A percentile compares a stretch with the other conserved stretches of the same genome.
phyloP scores from a whole-genome alignment of 2,797 vertebrate species.

The Centropyge bicolor region DNA sequence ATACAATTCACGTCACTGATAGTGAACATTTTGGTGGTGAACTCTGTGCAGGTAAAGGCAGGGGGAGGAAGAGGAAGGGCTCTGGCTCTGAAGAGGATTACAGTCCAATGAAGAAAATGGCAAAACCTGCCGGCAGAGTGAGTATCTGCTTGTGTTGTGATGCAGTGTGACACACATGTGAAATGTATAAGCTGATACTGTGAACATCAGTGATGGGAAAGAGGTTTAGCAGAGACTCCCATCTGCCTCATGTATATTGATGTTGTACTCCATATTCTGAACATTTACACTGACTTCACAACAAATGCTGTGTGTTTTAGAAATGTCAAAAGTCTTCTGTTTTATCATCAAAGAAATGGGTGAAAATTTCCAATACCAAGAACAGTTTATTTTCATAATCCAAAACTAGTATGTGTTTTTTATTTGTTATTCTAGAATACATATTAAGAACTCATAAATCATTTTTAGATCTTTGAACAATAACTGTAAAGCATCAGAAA shows the following conservation, averaged over 20 bases:
- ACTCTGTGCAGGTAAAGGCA: conserved; percentile 89
- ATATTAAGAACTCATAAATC: too few relatives aligned
- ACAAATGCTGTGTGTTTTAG: neutral
- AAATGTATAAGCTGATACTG: neutral
- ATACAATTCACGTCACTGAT: accelerated
- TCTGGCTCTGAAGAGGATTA: conserved; percentile 95
- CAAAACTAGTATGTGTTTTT: too few relatives aligned
- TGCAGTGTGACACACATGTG: neutral
- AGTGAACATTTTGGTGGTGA: neutral
- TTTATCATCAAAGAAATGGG: neutral
- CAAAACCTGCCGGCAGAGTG: conserved; percentile 88
- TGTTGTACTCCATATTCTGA: too few relatives aligned
- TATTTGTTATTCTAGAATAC: too few relatives aligned
- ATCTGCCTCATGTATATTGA: too few relatives aligned
- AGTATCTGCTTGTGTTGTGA: conserved; percentile 44
- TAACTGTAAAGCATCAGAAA: too few relatives aligned
- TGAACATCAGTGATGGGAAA: neutral
- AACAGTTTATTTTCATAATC: neutral
- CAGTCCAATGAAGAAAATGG: conserved; percentile 90
- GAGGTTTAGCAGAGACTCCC: neutral
- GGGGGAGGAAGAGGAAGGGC: conserved; percentile 95
- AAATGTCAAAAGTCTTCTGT: neutral
- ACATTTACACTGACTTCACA: neutral
- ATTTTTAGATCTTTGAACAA: too few relatives aligned
- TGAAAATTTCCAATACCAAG: neutral